phyloP scores from a whole-genome alignment of 1,140 invertebrate species.

The Drosophila sulfurigaster region DNA sequence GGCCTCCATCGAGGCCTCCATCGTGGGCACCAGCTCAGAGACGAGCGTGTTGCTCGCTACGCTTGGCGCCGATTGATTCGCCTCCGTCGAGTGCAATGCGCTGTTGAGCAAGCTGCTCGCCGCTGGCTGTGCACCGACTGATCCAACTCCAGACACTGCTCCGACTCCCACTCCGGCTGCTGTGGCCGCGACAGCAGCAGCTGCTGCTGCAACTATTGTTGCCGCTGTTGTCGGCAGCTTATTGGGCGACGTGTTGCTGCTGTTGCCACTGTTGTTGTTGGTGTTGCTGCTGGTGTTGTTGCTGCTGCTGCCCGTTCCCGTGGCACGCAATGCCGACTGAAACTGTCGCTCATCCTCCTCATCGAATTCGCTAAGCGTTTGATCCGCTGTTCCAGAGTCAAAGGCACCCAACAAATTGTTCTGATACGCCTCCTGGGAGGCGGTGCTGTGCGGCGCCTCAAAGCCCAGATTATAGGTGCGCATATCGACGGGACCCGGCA shows the following conservation, averaged over 20 bases:
- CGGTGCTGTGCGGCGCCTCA: slow-evolving; percentile 86
- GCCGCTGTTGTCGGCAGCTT: slow-evolving; percentile 24
- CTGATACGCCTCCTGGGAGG: slow-evolving; percentile 86
- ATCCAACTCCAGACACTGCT: slow-evolving; percentile 11
- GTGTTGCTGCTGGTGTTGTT: slow-evolving; percentile 5
- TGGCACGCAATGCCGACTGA: slow-evolving; percentile 88
- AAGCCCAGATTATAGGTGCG: slow-evolving; percentile 90
- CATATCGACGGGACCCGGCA: slow-evolving; percentile 95
- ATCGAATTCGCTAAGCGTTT: slow-evolving; percentile 89
- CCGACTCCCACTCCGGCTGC: not conserved
- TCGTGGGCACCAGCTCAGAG: slow-evolving; percentile 51
- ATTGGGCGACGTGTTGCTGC: slow-evolving; percentile 40
- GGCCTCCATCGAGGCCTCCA: slow-evolving; percentile 74
- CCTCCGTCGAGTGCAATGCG: slow-evolving; percentile 60
- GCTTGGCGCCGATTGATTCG: slow-evolving; percentile 64
- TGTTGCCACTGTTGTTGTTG: not conserved
- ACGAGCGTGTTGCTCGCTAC: slow-evolving; percentile 19
- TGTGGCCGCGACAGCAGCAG: not conserved
- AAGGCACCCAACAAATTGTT: slow-evolving; percentile 89
- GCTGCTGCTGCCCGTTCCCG: slow-evolving; percentile 83
- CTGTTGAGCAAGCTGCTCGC: slow-evolving; percentile 35
- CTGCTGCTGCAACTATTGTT: slow-evolving; percentile 1
- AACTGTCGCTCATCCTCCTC: slow-evolving; percentile 93
- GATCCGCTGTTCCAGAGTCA: slow-evolving; percentile 88
- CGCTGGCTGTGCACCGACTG: not conserved